Percentiles rank a stretch among this genome's conserved stretches.
Evolutionary conservation across 1,140 invertebrate genomes (phyloP).

Genomic region (Bradysia coprophila): DNA sequence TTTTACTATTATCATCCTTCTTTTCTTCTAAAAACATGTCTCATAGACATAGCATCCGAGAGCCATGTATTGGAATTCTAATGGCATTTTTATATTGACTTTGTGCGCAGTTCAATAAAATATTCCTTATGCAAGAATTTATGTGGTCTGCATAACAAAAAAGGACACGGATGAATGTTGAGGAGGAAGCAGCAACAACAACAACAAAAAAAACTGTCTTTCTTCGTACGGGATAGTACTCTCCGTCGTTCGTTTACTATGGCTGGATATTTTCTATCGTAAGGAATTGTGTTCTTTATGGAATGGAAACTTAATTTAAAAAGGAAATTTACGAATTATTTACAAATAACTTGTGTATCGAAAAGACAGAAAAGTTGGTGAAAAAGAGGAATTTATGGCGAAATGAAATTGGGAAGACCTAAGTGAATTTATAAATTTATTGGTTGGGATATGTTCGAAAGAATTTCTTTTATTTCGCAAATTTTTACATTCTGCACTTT

Average conservation of each 20-base stretch:
- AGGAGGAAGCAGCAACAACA: too few relatives aligned
- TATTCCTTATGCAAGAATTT: not conserved
- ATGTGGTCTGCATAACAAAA: not conserved
- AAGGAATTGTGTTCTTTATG: too few relatives aligned
- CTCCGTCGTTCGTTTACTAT: too few relatives aligned
- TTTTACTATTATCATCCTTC: not conserved
- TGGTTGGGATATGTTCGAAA: too few relatives aligned
- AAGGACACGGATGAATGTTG: too few relatives aligned
- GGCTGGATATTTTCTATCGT: too few relatives aligned
- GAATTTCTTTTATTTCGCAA: too few relatives aligned
- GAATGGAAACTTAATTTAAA: not conserved
- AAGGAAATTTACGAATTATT: not conserved
- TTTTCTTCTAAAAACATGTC: not conserved
- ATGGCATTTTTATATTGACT: not conserved
- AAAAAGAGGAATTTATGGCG: not conserved
- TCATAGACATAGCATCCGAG: not conserved
- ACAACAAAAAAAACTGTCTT: too few relatives aligned
- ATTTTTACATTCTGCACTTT: too few relatives aligned
- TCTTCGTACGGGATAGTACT: too few relatives aligned
- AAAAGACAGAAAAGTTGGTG: not conserved
- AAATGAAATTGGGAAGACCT: not conserved
- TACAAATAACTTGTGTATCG: not conserved
- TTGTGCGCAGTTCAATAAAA: not conserved
- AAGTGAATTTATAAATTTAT: not conserved
- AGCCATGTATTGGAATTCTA: not conserved